phyloP scores from a whole-genome alignment of 2,888 invertebrate species.

The Acanthosepion lycidas region DNA sequence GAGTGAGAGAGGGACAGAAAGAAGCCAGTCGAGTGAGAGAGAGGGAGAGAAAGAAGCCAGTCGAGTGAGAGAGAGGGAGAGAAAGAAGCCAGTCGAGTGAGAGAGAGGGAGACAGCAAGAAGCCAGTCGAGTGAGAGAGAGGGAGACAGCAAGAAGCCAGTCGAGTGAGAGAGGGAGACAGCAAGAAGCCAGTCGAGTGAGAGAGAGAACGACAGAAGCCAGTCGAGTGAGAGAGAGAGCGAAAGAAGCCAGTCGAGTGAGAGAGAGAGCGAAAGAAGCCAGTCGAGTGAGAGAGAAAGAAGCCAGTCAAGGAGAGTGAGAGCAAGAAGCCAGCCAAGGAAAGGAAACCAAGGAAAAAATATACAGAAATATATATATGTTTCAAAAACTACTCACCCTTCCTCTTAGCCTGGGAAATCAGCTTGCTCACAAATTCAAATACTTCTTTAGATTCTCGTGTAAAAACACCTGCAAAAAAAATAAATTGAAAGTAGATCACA shows the following conservation, averaged over 20 bases:
- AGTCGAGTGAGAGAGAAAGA: not conserved
- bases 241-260: too few species aligned
- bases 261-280: not conserved
- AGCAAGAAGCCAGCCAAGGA: too few species aligned
- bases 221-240: not conserved
- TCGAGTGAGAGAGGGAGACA: not conserved
- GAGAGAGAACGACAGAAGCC: not conserved
- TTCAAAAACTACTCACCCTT: slow-evolving; percentile 68
- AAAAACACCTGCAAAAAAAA: slow-evolving; percentile 80
- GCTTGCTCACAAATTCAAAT: slow-evolving; percentile 91
- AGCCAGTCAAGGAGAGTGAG: too few species aligned
- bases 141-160: not conserved
- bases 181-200: not conserved
- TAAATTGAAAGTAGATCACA: not conserved
- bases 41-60: not conserved
- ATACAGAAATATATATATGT: too few species aligned
- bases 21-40: not conserved
- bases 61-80: too few species aligned
- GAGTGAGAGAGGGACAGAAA: not conserved
- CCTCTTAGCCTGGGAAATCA: slow-evolving; percentile 92
- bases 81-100: too few species aligned
- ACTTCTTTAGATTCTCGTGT: slow-evolving; percentile 95
- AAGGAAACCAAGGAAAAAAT: too few species aligned
- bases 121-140: too few species aligned
- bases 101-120: not conserved